Percentiles rank a stretch among this genome's conserved stretches.
These are phyloP conservation scores for Capromys pilorides DNA, from an alignment of 2,797 vertebrate species.

Conservation along the genomic window DNA sequence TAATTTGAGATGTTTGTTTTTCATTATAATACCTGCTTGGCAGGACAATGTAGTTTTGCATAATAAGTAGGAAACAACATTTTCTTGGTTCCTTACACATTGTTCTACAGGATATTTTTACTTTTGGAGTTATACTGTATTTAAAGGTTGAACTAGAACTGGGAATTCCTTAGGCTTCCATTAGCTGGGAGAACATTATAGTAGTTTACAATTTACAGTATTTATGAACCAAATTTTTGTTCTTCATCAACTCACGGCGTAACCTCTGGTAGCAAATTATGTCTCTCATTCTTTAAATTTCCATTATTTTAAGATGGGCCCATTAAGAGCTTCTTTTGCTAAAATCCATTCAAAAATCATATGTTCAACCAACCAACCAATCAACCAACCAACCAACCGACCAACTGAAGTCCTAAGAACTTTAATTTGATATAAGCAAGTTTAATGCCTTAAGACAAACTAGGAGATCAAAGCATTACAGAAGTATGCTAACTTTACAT, in stretches of 20 bases:
- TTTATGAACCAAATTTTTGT: not conserved
- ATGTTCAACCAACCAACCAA: not conserved
- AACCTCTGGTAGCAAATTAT: not conserved
- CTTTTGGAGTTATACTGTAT: not conserved
- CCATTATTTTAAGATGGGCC: not conserved
- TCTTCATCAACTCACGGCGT: not conserved
- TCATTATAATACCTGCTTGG: not conserved
- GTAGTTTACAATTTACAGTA: not conserved
- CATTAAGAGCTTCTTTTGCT: not conserved
- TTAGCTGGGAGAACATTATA: not conserved
- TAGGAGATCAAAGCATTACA: not conserved
- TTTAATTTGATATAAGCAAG: not conserved
- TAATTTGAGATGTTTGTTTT: constrained; percentile 9
- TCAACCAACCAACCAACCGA: not conserved
- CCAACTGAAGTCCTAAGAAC: not conserved
- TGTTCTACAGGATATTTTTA: not conserved
- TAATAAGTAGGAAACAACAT: not conserved
- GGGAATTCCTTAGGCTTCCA: not conserved
- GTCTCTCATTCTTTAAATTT: not conserved
- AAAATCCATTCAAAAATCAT: not conserved
- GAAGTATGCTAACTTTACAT: not conserved
- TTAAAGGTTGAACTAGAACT: not conserved
- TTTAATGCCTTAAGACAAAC: not conserved
- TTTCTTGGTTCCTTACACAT: not conserved
- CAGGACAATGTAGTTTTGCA: not conserved